Evolutionary conservation across 2,113 vertebrate species (phyloP), one percentile per base, ranked within the genome.

Genomic region (Myocastor coypus): DNA sequence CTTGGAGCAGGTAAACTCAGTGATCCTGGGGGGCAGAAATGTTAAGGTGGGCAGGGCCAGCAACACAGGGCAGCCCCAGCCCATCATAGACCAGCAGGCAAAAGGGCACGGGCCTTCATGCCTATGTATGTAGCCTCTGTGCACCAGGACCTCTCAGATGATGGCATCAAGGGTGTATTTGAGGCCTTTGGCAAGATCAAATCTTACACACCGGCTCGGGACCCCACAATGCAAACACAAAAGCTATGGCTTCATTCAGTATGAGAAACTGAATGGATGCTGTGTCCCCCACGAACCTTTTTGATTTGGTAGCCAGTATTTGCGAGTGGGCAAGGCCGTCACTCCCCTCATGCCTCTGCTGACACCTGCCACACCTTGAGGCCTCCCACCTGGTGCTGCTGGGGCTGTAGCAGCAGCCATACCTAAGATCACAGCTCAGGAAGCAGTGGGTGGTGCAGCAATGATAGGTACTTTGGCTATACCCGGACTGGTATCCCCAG

Each of bases 1-100:
- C 96, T 98, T 99, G 98, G 99, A 99, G 97, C 99, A 99, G 99
- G 99, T 99, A 99, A 99, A 99, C 89, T 99, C 99, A 0, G 99
- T 99, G 97, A 99, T 99, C 99, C 97, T 99, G 68, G 99, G 99
- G 22, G 99, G 99, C 83, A 98, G 99, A 97, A 99, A 99, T 98
- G 99, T 99, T 97, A 99, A 99, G 99, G 99, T 99, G 91, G 99
- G 99, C 97, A 99, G 99, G 97, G 99, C 99, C 97, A 99, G 99
- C 98, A 99, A 99, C 98, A 99, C 99, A 37, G 99, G 99, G 89
- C 99, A 99, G 98, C 99, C 99, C 1, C 99, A 99, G 96, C 99
- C 99, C 89, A 99, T 99, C 98, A 99, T 99, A 84, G 99, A 99
- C 98, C 99, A 99, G 98, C 98, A 99, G 96, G 99, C 99, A 0